Evolutionary conservation across 1,140 invertebrate species (phyloP).

Genomic region (Drosophila kurseongensis): DNA sequence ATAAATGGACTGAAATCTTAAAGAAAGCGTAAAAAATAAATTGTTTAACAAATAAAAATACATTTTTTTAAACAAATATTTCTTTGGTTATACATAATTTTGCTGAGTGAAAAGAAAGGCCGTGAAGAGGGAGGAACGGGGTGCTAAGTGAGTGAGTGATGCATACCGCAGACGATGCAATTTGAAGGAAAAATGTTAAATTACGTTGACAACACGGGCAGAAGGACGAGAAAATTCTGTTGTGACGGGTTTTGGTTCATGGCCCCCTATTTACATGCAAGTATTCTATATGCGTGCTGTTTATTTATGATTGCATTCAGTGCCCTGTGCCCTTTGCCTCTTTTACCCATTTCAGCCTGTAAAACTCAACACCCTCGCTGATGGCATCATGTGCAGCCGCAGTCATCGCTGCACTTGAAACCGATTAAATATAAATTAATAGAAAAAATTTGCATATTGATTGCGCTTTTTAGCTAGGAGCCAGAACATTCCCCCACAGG

Average conservation of each 20-base stretch:
- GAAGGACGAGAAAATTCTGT: constrained; percentile 3
- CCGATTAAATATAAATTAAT: constrained; percentile 84
- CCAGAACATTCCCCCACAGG: neutral
- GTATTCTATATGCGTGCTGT: constrained; percentile 76
- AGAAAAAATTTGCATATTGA: constrained; percentile 79
- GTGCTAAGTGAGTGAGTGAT: constrained; percentile 80
- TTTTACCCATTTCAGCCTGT: neutral
- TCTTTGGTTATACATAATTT: neutral
- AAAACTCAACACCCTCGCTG: constrained; percentile 5
- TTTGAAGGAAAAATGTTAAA: constrained; percentile 81
- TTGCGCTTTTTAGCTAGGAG: constrained; percentile 7
- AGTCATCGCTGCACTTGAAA: constrained; percentile 64
- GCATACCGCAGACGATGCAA: constrained; percentile 73
- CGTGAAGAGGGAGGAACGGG: constrained; percentile 1
- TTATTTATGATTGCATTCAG: constrained; percentile 74
- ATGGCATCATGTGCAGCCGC: constrained; percentile 33
- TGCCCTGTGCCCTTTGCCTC: neutral
- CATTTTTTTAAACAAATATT: neutral
- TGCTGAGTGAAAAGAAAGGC: constrained; percentile 2
- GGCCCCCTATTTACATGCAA: constrained; percentile 62
- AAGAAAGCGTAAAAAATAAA: neutral
- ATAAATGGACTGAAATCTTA: neutral
- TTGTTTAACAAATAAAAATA: no score
- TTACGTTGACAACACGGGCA: constrained; percentile 62
- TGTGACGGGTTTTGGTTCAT: constrained; percentile 22